Evolutionary conservation across 2,113 vertebrate species (phyloP).

Genomic region (Erpornis zantholeuca): DNA sequence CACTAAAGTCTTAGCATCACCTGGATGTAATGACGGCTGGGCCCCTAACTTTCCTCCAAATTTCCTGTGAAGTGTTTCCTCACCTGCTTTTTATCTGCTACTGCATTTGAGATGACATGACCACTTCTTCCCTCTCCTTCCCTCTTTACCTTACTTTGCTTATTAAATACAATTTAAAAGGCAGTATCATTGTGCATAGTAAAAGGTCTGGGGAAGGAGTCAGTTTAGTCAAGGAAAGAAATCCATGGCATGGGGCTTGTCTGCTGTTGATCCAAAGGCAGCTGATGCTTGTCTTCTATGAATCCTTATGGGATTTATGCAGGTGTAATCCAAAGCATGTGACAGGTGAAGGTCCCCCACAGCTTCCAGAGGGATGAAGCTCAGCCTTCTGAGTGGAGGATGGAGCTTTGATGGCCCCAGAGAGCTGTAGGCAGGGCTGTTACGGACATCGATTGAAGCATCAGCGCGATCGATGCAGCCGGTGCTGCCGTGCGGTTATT

Average conservation of each 20-base stretch:
- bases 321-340: neutral
- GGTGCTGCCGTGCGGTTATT: neutral
- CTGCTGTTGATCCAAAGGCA: neutral
- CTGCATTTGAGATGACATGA: neutral
- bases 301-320: neutral
- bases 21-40: neutral
- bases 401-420: neutral
- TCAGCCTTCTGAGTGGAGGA: neutral
- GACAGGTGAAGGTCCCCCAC: neutral
- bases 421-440: neutral
- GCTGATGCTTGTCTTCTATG: neutral
- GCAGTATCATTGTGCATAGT: neutral
- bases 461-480: rapidly evolving
- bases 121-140: neutral
- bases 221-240: neutral
- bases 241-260: neutral
- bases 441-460: neutral
- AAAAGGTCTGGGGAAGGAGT: neutral
- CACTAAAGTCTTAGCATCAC: neutral
- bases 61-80: neutral
- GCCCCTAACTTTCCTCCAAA: neutral
- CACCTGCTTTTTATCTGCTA: neutral
- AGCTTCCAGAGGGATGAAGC: neutral
- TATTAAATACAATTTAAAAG: neutral
- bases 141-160: neutral